Percentiles rank a stretch among this genome's conserved stretches.
phyloP scores from a whole-genome alignment of 1,140 invertebrate species.

The Drosophila tsacasi region DNA sequence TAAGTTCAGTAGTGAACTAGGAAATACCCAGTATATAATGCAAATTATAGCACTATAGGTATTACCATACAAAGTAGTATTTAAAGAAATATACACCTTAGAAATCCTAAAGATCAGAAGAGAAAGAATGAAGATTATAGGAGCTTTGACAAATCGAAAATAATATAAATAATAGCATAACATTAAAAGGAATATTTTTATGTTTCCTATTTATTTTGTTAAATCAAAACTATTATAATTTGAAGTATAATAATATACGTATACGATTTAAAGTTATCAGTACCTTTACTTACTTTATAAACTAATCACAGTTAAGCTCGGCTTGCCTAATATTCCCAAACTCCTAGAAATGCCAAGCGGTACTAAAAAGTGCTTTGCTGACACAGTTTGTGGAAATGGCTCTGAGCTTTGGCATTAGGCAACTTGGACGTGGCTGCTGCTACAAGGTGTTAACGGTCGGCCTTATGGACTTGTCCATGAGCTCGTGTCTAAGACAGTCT shows the following conservation, averaged over 20 bases:
- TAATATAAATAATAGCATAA: too few species aligned
- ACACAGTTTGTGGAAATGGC: conserved; percentile 81
- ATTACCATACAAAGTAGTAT: too few species aligned
- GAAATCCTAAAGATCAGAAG: too few species aligned
- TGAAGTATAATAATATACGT: background rate
- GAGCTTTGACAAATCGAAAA: background rate
- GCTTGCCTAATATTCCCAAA: background rate
- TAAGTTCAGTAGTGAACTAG: background rate
- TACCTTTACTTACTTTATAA: background rate
- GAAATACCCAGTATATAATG: background rate
- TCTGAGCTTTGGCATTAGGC: conserved; percentile 82
- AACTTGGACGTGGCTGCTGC: conserved; percentile 76
- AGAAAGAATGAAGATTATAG: background rate
- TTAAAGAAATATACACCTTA: too few species aligned
- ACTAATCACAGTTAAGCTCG: background rate
- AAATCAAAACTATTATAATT: background rate
- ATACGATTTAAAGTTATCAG: background rate
- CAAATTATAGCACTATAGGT: background rate
- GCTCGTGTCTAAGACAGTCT: conserved; percentile 76
- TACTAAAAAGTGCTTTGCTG: conserved; percentile 76
- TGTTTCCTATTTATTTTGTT: background rate
- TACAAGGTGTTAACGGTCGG: conserved; percentile 81
- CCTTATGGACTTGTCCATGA: conserved; percentile 81
- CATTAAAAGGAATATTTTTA: too few species aligned
- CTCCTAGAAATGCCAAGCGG: conserved; percentile 6